Conservation (phyloP, 2,888 invertebrate species). For the Heteromyza rotundicornis region DNA sequence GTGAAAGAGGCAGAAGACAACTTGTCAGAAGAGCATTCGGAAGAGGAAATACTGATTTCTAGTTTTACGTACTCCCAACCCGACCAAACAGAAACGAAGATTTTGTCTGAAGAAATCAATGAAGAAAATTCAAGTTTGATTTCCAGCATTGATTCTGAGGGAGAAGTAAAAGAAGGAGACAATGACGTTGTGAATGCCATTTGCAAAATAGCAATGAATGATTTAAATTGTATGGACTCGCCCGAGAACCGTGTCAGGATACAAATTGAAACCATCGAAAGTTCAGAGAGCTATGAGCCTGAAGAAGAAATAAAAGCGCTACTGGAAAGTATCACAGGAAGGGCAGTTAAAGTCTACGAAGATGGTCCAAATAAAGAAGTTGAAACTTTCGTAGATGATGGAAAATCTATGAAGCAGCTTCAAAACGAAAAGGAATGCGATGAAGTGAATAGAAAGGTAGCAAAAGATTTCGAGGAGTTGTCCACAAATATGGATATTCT, state of each 20-base stretch:
- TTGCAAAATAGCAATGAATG: conserved; percentile 24
- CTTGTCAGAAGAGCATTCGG: not conserved
- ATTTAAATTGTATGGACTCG: conserved; percentile 16
- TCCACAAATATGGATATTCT: conserved; percentile 36
- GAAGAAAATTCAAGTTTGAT: not conserved
- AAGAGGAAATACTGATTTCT: conserved; percentile 12
- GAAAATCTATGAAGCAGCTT: conserved; percentile 22
- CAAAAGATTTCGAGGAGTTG: conserved; percentile 41
- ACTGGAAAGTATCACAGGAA: not conserved
- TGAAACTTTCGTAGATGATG: conserved; percentile 4
- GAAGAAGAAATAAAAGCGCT: conserved; percentile 21
- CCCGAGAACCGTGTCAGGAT: conserved; percentile 22
- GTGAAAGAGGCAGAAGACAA: conserved; percentile 5
- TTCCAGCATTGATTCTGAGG: conserved; percentile 2
- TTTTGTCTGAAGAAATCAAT: not conserved
- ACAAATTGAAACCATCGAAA: conserved; percentile 27
- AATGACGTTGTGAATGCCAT: conserved; percentile 25
- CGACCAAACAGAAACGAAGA: not conserved
- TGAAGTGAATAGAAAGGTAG: conserved; percentile 38
- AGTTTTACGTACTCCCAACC: too few species aligned
- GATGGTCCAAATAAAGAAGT: conserved; percentile 2
- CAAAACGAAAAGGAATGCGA: conserved; percentile 37
- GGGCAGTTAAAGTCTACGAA: not conserved
- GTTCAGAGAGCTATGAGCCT: conserved; percentile 22
- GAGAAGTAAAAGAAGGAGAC: conserved; percentile 23